Base-by-base conservation (phyloP, 2,113 vertebrate genomes). In the Cygnus buccinator region DNA sequence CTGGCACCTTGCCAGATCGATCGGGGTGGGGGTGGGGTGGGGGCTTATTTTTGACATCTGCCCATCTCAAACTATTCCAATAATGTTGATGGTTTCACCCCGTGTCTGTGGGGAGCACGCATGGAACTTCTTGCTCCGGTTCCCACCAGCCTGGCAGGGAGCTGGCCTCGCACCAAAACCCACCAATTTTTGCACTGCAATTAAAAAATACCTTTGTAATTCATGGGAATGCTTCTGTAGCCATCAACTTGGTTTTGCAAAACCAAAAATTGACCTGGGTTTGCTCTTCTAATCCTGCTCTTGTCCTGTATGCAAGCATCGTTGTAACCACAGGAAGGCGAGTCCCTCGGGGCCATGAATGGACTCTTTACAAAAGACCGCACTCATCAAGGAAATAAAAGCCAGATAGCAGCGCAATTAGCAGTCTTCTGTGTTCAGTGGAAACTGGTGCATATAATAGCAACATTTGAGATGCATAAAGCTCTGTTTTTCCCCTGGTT, bases 401-500 rank as follows among this genome's bases (percentile, higher is more conserved):
- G 90, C 50, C 75, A 93, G 87, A 94, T 92, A 90, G 94, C 89
- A 75, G 61, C 41, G 37, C 76, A 89, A 84, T 89, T 73, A 71
- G 74, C 28, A 75, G 8, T 90, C 80, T 80, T 93, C 87, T 91
- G 75, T 82, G 75, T 84, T 81, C 93, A 94, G 87, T 95, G 93
- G 92, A 96, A 92, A 94, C 87, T 92, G n/a, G 50, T 70, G 37
- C 61, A 33, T 90, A 96, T 76, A 95, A 94, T 84, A 84, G 90
- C n/a, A 95, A 81, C 70, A 73, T 79, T 89, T 94, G 87, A 91
- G 79, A 85, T 89, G 46, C 58, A 48, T 79, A 88, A 93, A 92
- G 73, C 77, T 79, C 91, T 91, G 74, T 91, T 82, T 31, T 29
- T 39, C 29, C 39, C 50, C 63, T 44, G 39, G 52, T 43, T 70